Percentiles rank a stretch among this genome's conserved stretches.
These are phyloP conservation scores for Corythornis cristatus DNA, from an alignment of 2,113 vertebrate species.

Conservation along the genomic window DNA sequence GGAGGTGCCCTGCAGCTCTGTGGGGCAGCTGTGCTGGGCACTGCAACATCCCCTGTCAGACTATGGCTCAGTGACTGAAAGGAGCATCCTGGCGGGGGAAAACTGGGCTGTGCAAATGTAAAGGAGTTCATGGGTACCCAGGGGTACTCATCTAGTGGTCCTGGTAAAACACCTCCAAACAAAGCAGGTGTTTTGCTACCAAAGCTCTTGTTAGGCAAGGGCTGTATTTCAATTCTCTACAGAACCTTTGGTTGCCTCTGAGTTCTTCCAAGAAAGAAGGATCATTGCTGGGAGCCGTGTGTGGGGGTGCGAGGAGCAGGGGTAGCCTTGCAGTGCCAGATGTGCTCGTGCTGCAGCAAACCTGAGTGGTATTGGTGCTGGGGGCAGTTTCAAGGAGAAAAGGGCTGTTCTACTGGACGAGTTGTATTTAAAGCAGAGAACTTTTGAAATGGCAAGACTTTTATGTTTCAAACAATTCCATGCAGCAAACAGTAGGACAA, in stretches of 20 bases:
- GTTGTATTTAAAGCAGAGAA: neutral
- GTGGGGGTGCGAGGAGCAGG: fast-evolving
- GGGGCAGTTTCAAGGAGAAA: neutral
- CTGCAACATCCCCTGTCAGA: neutral
- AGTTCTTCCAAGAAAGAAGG: neutral
- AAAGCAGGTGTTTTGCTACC: neutral
- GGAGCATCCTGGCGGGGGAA: neutral
- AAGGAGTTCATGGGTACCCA: neutral
- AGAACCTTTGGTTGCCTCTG: neutral
- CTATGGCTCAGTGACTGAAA: neutral
- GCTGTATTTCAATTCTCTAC: neutral
- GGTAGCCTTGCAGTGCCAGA: neutral
- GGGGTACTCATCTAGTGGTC: neutral
- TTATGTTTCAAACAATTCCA: neutral
- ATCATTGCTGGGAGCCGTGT: neutral
- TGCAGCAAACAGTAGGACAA: neutral
- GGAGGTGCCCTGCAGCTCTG: neutral
- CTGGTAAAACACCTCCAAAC: neutral
- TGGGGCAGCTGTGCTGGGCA: neutral
- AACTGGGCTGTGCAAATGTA: neutral
- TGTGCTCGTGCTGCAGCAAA: fast-evolving
- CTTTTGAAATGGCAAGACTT: neutral
- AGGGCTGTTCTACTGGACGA: neutral
- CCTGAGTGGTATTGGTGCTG: fast-evolving
- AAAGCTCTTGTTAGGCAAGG: neutral